phyloP scores from a whole-genome alignment of 2,888 invertebrate genomes.

The Aleiodes testaceus region DNA sequence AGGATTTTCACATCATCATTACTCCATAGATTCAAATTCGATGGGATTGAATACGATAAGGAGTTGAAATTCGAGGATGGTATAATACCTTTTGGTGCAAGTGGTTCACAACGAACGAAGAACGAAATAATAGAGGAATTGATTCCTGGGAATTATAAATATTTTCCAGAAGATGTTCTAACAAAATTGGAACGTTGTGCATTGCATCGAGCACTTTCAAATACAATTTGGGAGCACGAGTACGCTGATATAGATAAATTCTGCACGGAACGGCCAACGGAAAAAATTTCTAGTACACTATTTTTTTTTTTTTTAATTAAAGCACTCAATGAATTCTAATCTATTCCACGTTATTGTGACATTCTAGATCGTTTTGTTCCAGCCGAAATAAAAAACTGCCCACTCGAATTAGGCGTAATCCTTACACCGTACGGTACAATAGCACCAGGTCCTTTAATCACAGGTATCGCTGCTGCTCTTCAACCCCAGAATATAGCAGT shows the following conservation, averaged over 20 bases:
- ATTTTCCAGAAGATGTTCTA: slow-evolving; percentile 57
- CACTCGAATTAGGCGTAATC: slow-evolving; percentile 80
- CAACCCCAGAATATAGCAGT: slow-evolving; percentile 75
- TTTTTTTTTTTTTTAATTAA: slow-evolving; percentile 25
- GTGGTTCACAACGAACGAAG: slow-evolving; percentile 59
- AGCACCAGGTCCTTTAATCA: slow-evolving; percentile 77
- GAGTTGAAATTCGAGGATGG: slow-evolving; percentile 51
- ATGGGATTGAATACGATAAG: slow-evolving; percentile 59
- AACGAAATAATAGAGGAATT: slow-evolving; percentile 62
- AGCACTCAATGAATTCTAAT: background rate
- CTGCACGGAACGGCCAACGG: slow-evolving; percentile 53
- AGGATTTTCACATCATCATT: slow-evolving; percentile 76
- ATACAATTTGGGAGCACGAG: slow-evolving; percentile 58
- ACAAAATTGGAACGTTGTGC: slow-evolving; percentile 60
- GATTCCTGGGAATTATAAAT: slow-evolving; percentile 56
- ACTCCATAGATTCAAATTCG: slow-evolving; percentile 73
- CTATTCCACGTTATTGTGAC: background rate
- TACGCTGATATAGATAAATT: slow-evolving; percentile 47
- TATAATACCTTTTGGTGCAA: slow-evolving; percentile 59
- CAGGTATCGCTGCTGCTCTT: slow-evolving; percentile 78
- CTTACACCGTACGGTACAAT: slow-evolving; percentile 79
- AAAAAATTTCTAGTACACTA: slow-evolving; percentile 57
- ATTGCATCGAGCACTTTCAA: slow-evolving; percentile 64
- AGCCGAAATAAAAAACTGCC: slow-evolving; percentile 75
- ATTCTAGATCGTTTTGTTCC: slow-evolving; percentile 52